phyloP scores from a whole-genome alignment of 2,888 invertebrate genomes.

The Caenorhabditis virilis region DNA sequence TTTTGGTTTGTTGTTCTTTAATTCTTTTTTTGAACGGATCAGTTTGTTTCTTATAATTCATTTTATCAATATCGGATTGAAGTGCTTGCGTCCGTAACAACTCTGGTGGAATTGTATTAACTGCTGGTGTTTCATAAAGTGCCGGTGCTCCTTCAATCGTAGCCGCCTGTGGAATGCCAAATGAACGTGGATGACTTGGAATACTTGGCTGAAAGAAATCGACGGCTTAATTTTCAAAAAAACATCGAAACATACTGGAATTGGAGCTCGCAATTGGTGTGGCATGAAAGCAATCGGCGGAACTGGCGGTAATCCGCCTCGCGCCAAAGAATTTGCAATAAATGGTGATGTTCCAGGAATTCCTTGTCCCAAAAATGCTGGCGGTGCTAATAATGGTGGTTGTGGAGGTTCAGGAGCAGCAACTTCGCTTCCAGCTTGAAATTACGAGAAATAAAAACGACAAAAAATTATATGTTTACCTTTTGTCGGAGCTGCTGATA shows the following conservation, averaged over 20 bases:
- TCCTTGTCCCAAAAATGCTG: slow-evolving; percentile 7
- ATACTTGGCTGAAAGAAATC: slow-evolving; percentile 15
- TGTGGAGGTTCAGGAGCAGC: slow-evolving; percentile 6
- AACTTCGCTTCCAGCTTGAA: not conserved
- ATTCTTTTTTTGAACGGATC: slow-evolving; percentile 39
- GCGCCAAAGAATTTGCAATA: slow-evolving; percentile 9
- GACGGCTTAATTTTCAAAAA: not conserved
- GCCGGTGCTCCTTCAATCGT: slow-evolving; percentile 46
- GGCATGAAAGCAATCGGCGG: slow-evolving; percentile 33
- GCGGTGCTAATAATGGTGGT: slow-evolving; percentile 12
- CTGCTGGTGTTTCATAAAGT: slow-evolving; percentile 31
- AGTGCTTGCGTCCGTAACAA: slow-evolving; percentile 35
- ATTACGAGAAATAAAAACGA: too few species aligned
- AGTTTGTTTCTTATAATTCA: slow-evolving; percentile 57
- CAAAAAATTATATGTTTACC: too few species aligned
- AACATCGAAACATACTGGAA: slow-evolving; percentile 10
- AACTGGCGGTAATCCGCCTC: slow-evolving; percentile 9
- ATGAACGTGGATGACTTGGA: slow-evolving; percentile 5
- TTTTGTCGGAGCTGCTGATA: slow-evolving; percentile 25
- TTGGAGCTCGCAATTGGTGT: slow-evolving; percentile 22
- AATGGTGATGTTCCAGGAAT: slow-evolving; percentile 16
- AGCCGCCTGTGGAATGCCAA: slow-evolving; percentile 12
- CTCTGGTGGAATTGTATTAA: slow-evolving; percentile 23
- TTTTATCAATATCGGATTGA: slow-evolving; percentile 60
- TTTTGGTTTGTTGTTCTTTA: slow-evolving; percentile 64